Conservation (phyloP, 2,113 vertebrate genomes). For the Progne subis region DNA sequence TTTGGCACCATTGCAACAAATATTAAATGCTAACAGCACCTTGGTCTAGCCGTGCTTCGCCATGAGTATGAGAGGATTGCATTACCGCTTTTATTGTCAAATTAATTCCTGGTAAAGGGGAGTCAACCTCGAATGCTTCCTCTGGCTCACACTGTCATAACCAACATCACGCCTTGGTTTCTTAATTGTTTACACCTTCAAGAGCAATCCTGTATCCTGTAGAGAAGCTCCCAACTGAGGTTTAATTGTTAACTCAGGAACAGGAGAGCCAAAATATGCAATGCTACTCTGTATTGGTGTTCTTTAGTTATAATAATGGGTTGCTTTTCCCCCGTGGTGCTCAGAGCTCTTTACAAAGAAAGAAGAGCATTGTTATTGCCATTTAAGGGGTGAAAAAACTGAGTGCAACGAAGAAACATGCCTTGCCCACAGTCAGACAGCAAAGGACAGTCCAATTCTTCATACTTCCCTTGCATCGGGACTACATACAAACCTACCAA, state of each 20-base stretch:
- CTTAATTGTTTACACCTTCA: neutral
- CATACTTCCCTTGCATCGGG: neutral
- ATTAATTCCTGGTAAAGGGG: neutral
- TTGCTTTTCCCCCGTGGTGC: neutral
- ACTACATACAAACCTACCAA: neutral
- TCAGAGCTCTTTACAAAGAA: neutral
- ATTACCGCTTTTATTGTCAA: neutral
- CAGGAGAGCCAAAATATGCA: neutral
- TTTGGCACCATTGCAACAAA: neutral
- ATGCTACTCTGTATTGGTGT: neutral
- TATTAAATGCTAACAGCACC: neutral
- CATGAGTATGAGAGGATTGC: neutral
- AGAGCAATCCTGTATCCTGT: neutral
- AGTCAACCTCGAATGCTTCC: neutral
- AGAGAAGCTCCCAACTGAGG: neutral
- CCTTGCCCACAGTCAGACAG: neutral
- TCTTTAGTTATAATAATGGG: neutral
- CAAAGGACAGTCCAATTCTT: neutral
- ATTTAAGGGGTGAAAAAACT: neutral
- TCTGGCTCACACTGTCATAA: neutral
- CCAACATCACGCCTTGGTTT: neutral
- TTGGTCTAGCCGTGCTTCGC: neutral
- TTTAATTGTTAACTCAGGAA: neutral
- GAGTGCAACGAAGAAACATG: neutral
- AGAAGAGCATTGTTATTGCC: neutral